Conservation (phyloP, 2,797 vertebrate genomes). For the Varecia variegata region DNA sequence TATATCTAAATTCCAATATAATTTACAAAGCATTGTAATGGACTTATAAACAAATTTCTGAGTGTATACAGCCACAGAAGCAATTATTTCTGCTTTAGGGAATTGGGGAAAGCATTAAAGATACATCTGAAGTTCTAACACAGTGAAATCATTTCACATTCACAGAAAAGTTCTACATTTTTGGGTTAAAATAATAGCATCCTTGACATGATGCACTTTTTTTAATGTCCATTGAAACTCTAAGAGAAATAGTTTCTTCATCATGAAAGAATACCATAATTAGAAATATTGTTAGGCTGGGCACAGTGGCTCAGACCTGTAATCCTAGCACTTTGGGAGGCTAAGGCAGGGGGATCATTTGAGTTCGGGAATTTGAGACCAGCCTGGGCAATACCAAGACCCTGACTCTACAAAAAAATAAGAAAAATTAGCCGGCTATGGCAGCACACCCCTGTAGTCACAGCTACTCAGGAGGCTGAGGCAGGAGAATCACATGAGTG, state of each 20-base stretch:
- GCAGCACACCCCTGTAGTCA: not conserved
- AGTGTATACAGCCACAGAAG: not conserved
- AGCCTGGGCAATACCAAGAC: not conserved
- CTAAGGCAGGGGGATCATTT: not conserved
- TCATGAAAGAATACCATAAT: not conserved
- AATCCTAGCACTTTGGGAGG: not conserved
- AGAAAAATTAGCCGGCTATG: not conserved
- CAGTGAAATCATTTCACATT: not conserved
- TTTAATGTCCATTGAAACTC: fast-evolving
- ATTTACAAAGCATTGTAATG: not conserved
- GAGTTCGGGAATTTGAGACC: not conserved
- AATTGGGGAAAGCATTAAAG: not conserved
- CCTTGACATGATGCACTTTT: not conserved
- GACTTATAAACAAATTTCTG: not conserved
- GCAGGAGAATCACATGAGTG: not conserved
- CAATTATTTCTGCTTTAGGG: not conserved
- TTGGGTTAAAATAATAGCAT: not conserved
- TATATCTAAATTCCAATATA: not conserved
- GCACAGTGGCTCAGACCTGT: not conserved
- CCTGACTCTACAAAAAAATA: not conserved
- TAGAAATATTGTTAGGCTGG: not conserved
- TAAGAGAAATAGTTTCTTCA: not conserved
- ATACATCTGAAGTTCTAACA: not conserved
- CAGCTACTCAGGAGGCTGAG: not conserved
- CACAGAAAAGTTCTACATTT: not conserved